phyloP scores from a whole-genome alignment of 2,888 invertebrate genomes.

The Netelia fuscicornis region DNA sequence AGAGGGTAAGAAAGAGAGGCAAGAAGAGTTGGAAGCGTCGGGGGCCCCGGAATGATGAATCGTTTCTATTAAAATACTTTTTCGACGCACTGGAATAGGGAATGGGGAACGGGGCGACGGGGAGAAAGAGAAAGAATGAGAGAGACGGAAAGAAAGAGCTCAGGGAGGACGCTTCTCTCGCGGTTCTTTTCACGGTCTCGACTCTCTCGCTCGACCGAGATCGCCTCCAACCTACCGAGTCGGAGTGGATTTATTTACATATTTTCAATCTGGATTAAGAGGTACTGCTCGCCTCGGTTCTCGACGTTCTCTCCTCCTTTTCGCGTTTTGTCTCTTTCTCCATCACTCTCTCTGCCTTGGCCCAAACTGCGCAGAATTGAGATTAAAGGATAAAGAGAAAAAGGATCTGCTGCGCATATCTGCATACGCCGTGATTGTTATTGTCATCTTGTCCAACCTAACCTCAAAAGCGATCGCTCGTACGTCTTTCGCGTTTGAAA shows the following conservation, averaged over 20 bases:
- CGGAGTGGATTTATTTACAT: slow-evolving; percentile 84
- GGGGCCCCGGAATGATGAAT: slow-evolving; percentile 80
- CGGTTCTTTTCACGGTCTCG: slow-evolving; percentile 56
- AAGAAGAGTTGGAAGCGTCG: slow-evolving; percentile 70
- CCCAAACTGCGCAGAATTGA: slow-evolving; percentile 60
- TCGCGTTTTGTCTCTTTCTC: slow-evolving; percentile 22
- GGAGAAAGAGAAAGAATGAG: slow-evolving; percentile 50
- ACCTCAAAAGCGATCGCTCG: slow-evolving; percentile 21
- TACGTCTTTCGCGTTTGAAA: background rate
- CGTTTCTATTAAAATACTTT: slow-evolving; percentile 85
- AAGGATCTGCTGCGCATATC: slow-evolving; percentile 53
- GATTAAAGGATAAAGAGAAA: slow-evolving; percentile 67
- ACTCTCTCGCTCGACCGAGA: slow-evolving; percentile 35
- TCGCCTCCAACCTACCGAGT: slow-evolving; percentile 62
- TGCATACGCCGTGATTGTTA: slow-evolving; percentile 45
- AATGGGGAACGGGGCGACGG: slow-evolving; percentile 77
- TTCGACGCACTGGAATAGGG: slow-evolving; percentile 83
- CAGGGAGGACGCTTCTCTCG: slow-evolving; percentile 27
- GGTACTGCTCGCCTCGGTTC: slow-evolving; percentile 74
- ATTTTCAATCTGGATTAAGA: slow-evolving; percentile 85
- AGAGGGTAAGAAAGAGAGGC: slow-evolving; percentile 71
- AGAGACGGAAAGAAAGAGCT: slow-evolving; percentile 22
- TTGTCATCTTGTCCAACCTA: slow-evolving; percentile 44
- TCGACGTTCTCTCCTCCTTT: slow-evolving; percentile 57
- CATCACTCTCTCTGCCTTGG: slow-evolving; percentile 36